Base-by-base conservation (phyloP, 1,140 invertebrate species). In the Pseudobourletiella spinata region DNA sequence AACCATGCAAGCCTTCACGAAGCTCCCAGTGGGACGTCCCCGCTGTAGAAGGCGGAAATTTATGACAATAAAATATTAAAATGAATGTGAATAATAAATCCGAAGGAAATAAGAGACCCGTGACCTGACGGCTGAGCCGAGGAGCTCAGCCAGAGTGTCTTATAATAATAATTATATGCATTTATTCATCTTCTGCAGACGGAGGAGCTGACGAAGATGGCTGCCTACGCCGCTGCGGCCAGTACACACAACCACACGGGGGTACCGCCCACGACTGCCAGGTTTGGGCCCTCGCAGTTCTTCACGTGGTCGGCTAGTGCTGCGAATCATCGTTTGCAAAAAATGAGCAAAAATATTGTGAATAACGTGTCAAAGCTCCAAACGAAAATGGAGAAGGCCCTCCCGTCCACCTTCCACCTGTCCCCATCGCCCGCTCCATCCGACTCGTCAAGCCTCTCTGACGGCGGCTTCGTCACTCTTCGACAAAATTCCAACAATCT, bases 221-320 rank as follows among this genome's bases (percentile, higher is more conserved):
- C 63, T 46, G 29, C 63, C 16, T 32, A 55, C 24, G 39, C 57
- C 15, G 63, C 35, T 43, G 28, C 57, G 26, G 32, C 57, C 46
- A 54, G 28, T 8, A 14, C 30, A 15, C 25, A 8, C 55, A 35
- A 42, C 55, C 20, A 42, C 29, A 6, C 22, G 20, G 22, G 11
- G 22, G 16, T 54, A 39, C 20, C 59, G 32, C 43, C 48, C 26
- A 54, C n/a, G 8, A 39, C 42, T n/a, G n/a, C n/a, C n/a, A n/a
- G n/a, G n/a, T n/a, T n/a, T n/a, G n/a, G 42, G n/a, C 60, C 67
- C 3, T 65, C 65, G 43, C 67, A 69, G 20, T 69, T 69, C 46
- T 52, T 69, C 16, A 67, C 68, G 1, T 66, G 64, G 68, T 66
- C 68, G 2, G 64, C 68, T n/a, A 57, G 58, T 18, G 63, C 58